Percentiles rank a stretch among this genome's conserved stretches.
Evolutionary conservation across 2,113 vertebrate genomes (phyloP).

Genomic region (Pseudonaja textilis): DNA sequence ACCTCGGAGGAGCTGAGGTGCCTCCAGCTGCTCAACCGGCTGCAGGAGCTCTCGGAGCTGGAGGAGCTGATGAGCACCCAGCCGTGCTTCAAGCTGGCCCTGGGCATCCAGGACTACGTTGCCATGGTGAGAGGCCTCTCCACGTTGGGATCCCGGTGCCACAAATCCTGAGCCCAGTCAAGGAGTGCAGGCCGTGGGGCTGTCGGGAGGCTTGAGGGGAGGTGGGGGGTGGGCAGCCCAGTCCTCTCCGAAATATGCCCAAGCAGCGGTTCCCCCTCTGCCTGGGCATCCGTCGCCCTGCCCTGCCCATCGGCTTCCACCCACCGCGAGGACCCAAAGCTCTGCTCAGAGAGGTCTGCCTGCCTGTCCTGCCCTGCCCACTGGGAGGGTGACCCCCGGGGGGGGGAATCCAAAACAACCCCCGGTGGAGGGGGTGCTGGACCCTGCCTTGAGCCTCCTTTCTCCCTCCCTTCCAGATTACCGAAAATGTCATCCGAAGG

Average conservation of each 20-base stretch:
- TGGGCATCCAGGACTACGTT: slow-evolving; percentile 81
- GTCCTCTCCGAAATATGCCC: neutral
- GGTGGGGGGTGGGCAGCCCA: neutral
- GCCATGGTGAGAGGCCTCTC: slow-evolving; percentile 72
- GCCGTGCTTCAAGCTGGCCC: slow-evolving; percentile 81
- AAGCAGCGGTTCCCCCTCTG: accelerated
- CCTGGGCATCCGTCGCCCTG: accelerated
- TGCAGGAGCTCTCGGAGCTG: slow-evolving; percentile 71
- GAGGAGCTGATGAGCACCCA: slow-evolving; percentile 75
- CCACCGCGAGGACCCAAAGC: no score
- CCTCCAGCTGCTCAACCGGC: slow-evolving; percentile 76
- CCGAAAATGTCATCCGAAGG: slow-evolving; percentile 75
- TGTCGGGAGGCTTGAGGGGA: neutral
- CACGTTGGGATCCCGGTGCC: neutral
- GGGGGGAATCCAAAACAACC: neutral
- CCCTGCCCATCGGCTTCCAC: neutral
- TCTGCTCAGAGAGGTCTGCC: neutral
- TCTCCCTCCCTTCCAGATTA: slow-evolving; percentile 70
- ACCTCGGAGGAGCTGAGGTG: slow-evolving; percentile 80
- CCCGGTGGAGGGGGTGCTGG: neutral
- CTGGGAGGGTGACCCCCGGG: neutral
- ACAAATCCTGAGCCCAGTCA: neutral
- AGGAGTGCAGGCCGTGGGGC: neutral
- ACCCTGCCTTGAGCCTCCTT: neutral
- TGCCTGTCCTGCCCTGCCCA: neutral